Evolutionary conservation across 2,113 vertebrate genomes (phyloP).

Genomic region (Myotis yumanensis): DNA sequence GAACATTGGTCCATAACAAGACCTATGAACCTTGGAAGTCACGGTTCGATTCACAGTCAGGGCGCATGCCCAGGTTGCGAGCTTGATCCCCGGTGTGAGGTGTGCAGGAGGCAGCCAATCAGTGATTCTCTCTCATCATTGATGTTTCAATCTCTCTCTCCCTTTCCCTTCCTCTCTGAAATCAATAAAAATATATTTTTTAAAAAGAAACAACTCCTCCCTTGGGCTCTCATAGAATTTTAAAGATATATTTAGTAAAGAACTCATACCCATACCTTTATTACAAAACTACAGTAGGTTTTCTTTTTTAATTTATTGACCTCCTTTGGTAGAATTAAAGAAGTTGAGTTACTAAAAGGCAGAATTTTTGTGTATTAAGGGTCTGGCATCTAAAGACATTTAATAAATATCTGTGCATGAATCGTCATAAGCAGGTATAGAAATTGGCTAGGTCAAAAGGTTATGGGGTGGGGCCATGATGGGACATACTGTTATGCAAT

Average conservation of each 20-base stretch:
- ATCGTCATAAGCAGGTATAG: background rate
- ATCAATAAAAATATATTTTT: too few relatives aligned
- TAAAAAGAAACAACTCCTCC: background rate
- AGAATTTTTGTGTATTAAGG: constrained; percentile 1
- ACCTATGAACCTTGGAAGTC: too few relatives aligned
- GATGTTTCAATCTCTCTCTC: too few relatives aligned
- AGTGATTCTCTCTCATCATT: too few relatives aligned
- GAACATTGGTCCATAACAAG: too few relatives aligned
- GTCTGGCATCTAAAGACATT: background rate
- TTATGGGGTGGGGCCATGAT: background rate
- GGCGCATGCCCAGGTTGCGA: too few relatives aligned
- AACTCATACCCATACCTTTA: background rate
- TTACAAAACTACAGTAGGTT: background rate
- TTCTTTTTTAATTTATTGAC: background rate
- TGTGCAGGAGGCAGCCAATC: too few relatives aligned
- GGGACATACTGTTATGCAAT: background rate
- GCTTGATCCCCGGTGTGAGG: too few relatives aligned
- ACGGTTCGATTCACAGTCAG: too few relatives aligned
- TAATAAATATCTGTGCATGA: constrained; percentile 41
- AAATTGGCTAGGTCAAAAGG: background rate
- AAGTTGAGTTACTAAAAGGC: constrained; percentile 19
- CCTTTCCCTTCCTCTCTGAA: too few relatives aligned
- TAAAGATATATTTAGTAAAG: constrained; percentile 26
- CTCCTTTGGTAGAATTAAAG: constrained; percentile 28
- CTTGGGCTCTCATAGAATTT: background rate